A percentile compares a stretch with the other conserved stretches of the same genome.
Evolutionary conservation across 2,888 invertebrate species (phyloP).

Genomic region (Mamestra brassicae): DNA sequence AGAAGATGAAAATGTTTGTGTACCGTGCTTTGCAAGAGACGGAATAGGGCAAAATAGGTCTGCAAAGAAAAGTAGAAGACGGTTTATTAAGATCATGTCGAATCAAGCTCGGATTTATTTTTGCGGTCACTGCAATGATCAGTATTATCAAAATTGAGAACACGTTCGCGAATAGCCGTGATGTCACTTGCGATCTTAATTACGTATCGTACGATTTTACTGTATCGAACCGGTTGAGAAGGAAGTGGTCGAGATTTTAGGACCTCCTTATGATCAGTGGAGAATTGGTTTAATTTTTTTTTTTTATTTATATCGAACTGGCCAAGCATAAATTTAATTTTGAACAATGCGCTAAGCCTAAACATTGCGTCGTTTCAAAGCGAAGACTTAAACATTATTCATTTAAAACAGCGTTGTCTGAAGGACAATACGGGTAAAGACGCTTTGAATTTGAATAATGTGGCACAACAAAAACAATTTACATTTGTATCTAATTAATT

Average conservation of each 20-base stretch:
- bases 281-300: conserved; percentile 11
- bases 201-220: conserved; percentile 62
- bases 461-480: conserved; percentile 25
- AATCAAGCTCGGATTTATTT: conserved; percentile 26
- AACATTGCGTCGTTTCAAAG: conserved; percentile 1
- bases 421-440: conserved; percentile 27
- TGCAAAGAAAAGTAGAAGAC: neutral
- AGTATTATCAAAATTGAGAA: conserved; percentile 58
- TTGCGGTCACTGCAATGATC: conserved; percentile 46
- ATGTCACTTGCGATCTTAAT: conserved; percentile 62
- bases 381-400: neutral
- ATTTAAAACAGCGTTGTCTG: conserved; percentile 23
- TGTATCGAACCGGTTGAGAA: conserved; percentile 63
- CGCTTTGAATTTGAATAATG: conserved; percentile 32
- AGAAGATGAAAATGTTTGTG: neutral
- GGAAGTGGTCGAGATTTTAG: conserved; percentile 52
- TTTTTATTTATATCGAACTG: neutral
- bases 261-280: conserved; percentile 28
- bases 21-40: neutral
- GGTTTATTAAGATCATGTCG: conserved; percentile 11
- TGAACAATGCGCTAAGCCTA: neutral
- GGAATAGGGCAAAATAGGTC: neutral
- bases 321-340: neutral
- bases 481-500: conserved; percentile 46
- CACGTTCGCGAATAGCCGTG: conserved; percentile 54